Base-by-base conservation (phyloP, 2,888 invertebrate species). In the Nemurella pictetii region DNA sequence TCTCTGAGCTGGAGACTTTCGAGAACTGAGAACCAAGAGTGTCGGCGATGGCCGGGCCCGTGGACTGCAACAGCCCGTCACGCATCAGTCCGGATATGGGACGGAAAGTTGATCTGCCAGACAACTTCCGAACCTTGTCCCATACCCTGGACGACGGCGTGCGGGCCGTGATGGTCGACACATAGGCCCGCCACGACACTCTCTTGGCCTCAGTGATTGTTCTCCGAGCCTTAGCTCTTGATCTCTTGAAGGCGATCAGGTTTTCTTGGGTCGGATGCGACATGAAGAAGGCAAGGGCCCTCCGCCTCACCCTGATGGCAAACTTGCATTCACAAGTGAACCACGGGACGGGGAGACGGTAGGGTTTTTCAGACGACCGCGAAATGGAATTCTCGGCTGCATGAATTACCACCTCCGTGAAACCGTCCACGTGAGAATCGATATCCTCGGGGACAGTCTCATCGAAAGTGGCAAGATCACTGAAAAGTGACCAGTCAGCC, bases 1-100 rank as follows among this genome's bases (percentile, higher is more conserved):
- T 36, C 27, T 83, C 72, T n/a, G 83, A 83, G 25, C 72, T 73
- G n/a, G 83, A 83, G 20, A 83, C 73, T 73, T 83, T 83, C 26
- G 55, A 36, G 72, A 83, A 83, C n/a, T 83, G 83, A 20, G 9
- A 25, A 12, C n/a, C 83, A n/a, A 83, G 28, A 27, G 28, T 26
- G 26, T 77, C 28, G 12, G 77, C 28, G 26, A 27, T 77, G 12
- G 20, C 77, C 12, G 12, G 26, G 4, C 25, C 12, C 27, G 2
- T 15, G 26, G 77, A 25, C 28, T 27, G 26, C 25, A 77, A 26
- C 12, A 25, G 26, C 12, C 28, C 77, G 28, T 77, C 15, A 12
- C 20, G 25, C 12, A 77, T 25, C 12, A 77, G 20, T 12, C 77
- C 77, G 26, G 77, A 25, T 27, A 77, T 77, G 27, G 25, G 25